These are phyloP conservation scores for Leptinotarsa juncta DNA, from an alignment of 2,888 invertebrate species.

Conservation along the genomic window DNA sequence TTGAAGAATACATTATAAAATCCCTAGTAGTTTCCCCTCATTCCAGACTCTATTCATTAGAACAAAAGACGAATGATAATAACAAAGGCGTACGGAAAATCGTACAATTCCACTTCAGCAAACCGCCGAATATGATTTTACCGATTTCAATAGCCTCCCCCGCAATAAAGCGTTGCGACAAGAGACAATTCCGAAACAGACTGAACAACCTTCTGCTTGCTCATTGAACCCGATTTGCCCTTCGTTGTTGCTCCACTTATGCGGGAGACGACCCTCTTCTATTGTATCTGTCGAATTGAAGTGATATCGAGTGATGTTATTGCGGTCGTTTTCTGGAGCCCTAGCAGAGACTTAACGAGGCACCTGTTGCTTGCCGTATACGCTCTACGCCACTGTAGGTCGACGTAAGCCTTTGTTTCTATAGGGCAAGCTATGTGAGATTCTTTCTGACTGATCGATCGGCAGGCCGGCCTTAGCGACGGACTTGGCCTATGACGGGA, in stretches of 20 bases:
- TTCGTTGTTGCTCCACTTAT: constrained; percentile 2
- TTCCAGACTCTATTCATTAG: background rate
- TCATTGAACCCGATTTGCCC: background rate
- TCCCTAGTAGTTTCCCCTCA: background rate
- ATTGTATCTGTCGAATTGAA: constrained; percentile 1
- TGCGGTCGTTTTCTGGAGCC: constrained; percentile 8
- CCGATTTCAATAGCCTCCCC: background rate
- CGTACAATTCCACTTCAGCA: constrained; percentile 7
- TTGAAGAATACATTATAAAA: background rate
- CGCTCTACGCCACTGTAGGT: background rate
- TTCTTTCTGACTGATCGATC: constrained; percentile 21
- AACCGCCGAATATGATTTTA: background rate
- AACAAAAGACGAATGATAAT: constrained; percentile 6
- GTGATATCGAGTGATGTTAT: constrained; percentile 8
- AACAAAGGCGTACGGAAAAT: constrained; percentile 2
- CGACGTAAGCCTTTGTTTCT: background rate
- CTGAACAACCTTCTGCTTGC: constrained; percentile 8
- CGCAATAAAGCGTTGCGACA: constrained; percentile 3
- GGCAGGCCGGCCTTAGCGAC: constrained; percentile 31
- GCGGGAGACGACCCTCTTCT: background rate
- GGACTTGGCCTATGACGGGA: constrained; percentile 13
- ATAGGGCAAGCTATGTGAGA: background rate
- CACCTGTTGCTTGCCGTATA: background rate
- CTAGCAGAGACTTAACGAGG: background rate
- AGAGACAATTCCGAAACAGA: background rate